phyloP scores from a whole-genome alignment of 1,140 invertebrate species.

The Steinernema khuongi region DNA sequence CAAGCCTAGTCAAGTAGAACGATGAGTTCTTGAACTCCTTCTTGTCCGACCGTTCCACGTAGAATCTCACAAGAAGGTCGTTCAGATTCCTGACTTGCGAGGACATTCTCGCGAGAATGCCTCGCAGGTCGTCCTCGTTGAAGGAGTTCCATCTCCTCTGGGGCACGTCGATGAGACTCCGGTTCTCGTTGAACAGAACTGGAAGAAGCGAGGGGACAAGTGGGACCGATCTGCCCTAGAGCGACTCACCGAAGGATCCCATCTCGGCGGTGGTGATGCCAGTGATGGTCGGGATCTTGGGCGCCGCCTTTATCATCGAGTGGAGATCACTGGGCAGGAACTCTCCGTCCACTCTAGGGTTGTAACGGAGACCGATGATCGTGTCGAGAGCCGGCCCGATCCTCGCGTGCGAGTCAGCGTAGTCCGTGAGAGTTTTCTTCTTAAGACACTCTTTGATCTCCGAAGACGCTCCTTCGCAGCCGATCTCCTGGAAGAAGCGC shows the following conservation, averaged over 20 bases:
- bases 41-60: slow-evolving; percentile 10
- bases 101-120: slow-evolving; percentile 15
- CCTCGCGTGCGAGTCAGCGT: slow-evolving; percentile 22
- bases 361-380: slow-evolving; percentile 17
- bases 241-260: slow-evolving; percentile 28
- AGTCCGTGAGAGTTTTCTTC: slow-evolving; percentile 32
- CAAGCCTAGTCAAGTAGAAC: slow-evolving; percentile 16
- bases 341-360: slow-evolving; percentile 33
- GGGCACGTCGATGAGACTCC: neutral
- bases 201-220: slow-evolving; percentile 10
- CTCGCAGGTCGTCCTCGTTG: neutral
- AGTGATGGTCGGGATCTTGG: slow-evolving; percentile 26
- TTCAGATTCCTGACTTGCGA: neutral
- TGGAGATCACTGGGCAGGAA: slow-evolving; percentile 29
- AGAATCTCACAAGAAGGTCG: neutral
- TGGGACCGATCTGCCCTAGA: too few relatives aligned
- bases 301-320: slow-evolving; percentile 19
- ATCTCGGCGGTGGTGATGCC: slow-evolving; percentile 33
- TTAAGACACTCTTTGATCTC: slow-evolving; percentile 31
- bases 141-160: slow-evolving; percentile 12
- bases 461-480: neutral
- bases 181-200: neutral
- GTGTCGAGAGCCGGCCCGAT: neutral
- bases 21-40: slow-evolving; percentile 12
- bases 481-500: neutral